Evolutionary conservation across 2,888 invertebrate genomes (phyloP).

Genomic region (Aproaerema taeniolella): DNA sequence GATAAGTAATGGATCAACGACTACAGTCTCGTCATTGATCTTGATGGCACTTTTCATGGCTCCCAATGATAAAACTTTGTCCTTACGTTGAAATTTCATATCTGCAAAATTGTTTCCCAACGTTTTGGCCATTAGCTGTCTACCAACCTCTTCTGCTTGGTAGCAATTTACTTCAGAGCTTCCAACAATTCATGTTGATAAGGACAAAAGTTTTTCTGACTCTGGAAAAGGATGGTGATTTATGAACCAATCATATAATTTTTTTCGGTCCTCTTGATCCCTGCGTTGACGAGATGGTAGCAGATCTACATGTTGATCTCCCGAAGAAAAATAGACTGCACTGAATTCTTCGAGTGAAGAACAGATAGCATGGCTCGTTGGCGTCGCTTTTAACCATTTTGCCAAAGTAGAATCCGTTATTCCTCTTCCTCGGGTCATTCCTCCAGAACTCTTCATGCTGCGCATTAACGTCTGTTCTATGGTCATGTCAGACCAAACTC

Average conservation of each 20-base stretch:
- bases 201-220: constrained; percentile 1
- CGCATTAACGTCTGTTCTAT: too few relatives aligned
- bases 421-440: background rate
- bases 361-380: background rate
- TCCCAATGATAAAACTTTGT: constrained; percentile 1
- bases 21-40: constrained; percentile 11
- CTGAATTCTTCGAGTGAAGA: background rate
- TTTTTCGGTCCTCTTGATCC: constrained; percentile 1
- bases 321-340: background rate
- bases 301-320: constrained; percentile 4
- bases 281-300: background rate
- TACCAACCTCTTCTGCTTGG: background rate
- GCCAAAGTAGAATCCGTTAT: background rate
- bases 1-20: constrained; percentile 9
- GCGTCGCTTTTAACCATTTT: background rate
- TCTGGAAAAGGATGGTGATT: constrained; percentile 4
- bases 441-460: background rate
- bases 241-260: constrained; percentile 5
- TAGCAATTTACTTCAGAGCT: constrained; percentile 2
- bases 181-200: constrained; percentile 8
- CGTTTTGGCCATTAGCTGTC: background rate
- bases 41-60: constrained; percentile 5
- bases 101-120: too few relatives aligned
- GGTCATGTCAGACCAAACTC: too few relatives aligned
- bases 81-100: background rate